Conservation (phyloP, 2,113 vertebrate species). For the Gallinago jamesoni region DNA sequence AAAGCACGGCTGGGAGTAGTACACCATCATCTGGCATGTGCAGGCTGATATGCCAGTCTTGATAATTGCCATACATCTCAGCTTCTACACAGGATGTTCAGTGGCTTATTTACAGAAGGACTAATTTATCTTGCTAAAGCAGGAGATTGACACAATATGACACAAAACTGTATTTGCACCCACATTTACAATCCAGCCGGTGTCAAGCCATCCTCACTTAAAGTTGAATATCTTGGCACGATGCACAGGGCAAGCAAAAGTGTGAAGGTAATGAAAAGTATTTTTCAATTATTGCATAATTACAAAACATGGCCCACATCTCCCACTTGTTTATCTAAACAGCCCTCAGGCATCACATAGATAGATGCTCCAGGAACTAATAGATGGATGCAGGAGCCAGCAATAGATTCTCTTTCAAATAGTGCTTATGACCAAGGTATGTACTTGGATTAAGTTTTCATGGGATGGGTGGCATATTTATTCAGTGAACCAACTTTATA, state of each 20-base stretch:
- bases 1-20: not conserved
- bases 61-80: not conserved
- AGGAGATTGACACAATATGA: not conserved
- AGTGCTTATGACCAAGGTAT: not conserved
- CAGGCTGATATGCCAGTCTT: not conserved
- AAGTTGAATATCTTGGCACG: not conserved
- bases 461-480: not conserved
- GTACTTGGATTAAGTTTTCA: not conserved
- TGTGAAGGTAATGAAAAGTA: not conserved
- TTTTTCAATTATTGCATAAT: not conserved
- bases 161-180: not conserved
- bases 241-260: not conserved
- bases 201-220: not conserved
- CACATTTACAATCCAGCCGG: not conserved
- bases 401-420: not conserved
- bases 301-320: rapidly evolving
- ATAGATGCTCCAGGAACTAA: too few species aligned
- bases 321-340: not conserved
- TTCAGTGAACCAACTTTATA: not conserved
- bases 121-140: not conserved
- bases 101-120: not conserved
- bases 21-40: not conserved
- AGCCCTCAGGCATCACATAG: not conserved
- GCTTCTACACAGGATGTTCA: not conserved
- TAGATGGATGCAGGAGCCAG: not conserved